These are phyloP conservation scores for Nymphicus hollandicus DNA, from an alignment of 2,113 vertebrate genomes.

Conservation along the genomic window DNA sequence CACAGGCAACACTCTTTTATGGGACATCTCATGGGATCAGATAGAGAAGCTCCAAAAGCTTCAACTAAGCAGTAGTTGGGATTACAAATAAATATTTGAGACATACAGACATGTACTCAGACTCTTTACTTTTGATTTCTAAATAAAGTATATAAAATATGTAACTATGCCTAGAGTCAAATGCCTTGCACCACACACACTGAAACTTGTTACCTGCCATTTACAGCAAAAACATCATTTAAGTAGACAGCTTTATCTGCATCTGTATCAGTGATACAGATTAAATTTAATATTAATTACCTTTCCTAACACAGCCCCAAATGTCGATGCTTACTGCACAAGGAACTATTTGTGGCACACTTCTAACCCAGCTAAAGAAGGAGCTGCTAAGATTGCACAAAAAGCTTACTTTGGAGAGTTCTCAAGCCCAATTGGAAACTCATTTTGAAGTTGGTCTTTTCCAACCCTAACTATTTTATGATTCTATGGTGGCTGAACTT, in stretches of 20 bases:
- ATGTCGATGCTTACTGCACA: not conserved
- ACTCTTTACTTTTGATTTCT: constrained; percentile 53
- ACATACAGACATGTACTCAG: not conserved
- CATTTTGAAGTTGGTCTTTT: not conserved
- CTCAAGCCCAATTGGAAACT: not conserved
- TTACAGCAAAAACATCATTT: not conserved
- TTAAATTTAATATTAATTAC: constrained; percentile 32
- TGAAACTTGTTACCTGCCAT: not conserved
- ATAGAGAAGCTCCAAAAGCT: constrained; percentile 45
- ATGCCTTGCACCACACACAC: not conserved
- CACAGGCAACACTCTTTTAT: constrained; percentile 66
- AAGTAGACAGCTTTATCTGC: not conserved
- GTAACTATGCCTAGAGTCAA: constrained; percentile 17
- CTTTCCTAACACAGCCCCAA: not conserved
- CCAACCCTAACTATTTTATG: not conserved
- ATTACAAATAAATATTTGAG: constrained; percentile 71
- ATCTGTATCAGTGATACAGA: not conserved
- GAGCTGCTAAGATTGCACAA: not conserved
- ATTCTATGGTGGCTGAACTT: not conserved
- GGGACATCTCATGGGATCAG: constrained; percentile 54
- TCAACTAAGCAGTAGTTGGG: constrained; percentile 2
- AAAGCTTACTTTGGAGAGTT: not conserved
- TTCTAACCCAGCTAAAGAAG: not conserved
- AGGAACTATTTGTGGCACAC: not conserved
- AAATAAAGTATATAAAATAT: constrained; percentile 55